A percentile compares a stretch with the other conserved stretches of the same genome.
Evolutionary conservation across 2,797 vertebrate species (phyloP).

Genomic region (Arnoldichthys spilopterus): DNA sequence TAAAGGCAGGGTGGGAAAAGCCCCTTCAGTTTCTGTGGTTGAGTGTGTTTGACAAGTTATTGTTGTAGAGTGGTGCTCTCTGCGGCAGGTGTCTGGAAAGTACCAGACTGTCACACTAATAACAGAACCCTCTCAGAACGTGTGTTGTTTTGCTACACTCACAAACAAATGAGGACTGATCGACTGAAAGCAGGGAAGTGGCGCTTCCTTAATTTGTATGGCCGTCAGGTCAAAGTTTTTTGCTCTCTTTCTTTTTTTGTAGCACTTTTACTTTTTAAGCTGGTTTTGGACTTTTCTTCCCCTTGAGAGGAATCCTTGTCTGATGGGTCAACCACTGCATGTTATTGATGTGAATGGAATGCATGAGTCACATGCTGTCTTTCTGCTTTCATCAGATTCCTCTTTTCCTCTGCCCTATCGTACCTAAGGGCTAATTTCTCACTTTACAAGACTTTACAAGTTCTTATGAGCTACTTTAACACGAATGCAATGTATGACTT

Average conservation of each 20-base stretch:
- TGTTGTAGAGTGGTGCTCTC: slow-evolving; percentile 44
- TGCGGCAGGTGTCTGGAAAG: slow-evolving; percentile 61
- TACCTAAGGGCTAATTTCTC: neutral
- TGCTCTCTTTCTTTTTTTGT: too few relatives aligned
- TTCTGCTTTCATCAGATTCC: neutral
- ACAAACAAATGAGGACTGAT: slow-evolving; percentile 56
- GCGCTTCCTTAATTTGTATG: slow-evolving; percentile 37
- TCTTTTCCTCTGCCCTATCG: neutral
- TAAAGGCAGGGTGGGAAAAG: slow-evolving; percentile 14
- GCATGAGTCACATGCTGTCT: neutral
- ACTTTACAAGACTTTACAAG: too few relatives aligned
- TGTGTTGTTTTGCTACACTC: slow-evolving; percentile 25
- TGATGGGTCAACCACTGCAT: neutral
- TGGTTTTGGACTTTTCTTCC: neutral
- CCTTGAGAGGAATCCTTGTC: neutral
- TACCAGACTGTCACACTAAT: slow-evolving; percentile 53
- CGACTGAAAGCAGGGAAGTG: slow-evolving; percentile 18
- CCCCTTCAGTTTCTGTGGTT: slow-evolving; percentile 53
- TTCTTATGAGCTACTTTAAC: neutral
- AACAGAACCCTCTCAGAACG: slow-evolving; percentile 43
- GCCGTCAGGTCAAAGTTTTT: neutral
- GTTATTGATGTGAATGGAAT: slow-evolving; percentile 5
- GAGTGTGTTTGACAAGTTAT: slow-evolving; percentile 40
- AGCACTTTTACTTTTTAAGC: neutral
- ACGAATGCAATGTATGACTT: neutral